phyloP scores from a whole-genome alignment of 2,888 invertebrate genomes.

The Glyphotaelius pellucidus region DNA sequence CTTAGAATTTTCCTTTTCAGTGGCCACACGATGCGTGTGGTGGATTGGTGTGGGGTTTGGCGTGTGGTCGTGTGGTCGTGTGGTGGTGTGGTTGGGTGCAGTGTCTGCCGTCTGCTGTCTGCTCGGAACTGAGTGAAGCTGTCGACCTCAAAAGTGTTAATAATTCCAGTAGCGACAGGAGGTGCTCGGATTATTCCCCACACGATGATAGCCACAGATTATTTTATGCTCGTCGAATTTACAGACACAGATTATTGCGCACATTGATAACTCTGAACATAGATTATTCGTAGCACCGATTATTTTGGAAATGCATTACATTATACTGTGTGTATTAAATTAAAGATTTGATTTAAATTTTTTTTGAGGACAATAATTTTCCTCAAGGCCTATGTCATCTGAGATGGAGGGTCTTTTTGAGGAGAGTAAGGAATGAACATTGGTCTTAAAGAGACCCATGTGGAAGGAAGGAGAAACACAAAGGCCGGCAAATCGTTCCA shows the following conservation, averaged over 20 bases:
- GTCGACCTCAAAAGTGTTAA: slow-evolving; percentile 24
- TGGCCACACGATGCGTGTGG: not conserved
- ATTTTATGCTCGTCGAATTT: not conserved
- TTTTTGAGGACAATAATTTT: too few relatives aligned
- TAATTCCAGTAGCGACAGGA: slow-evolving; percentile 12
- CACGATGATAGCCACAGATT: not conserved
- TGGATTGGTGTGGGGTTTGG: not conserved
- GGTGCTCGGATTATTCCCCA: not conserved
- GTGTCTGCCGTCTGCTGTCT: not conserved
- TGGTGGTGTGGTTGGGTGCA: not conserved
- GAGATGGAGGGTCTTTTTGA: too few relatives aligned
- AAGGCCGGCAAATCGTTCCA: too few relatives aligned
- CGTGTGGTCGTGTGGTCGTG: not conserved
- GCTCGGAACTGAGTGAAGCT: not conserved
- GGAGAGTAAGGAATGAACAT: too few relatives aligned
- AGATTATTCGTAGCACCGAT: not conserved
- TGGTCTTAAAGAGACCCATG: too few relatives aligned
- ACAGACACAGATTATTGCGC: not conserved
- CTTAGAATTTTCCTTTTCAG: too few relatives aligned
- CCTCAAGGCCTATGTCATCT: too few relatives aligned
- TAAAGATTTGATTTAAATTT: too few relatives aligned
- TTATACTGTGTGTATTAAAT: too few relatives aligned
- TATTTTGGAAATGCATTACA: not conserved
- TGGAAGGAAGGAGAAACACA: too few relatives aligned
- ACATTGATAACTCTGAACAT: not conserved